Percentiles rank a stretch among this genome's conserved stretches.
These are phyloP conservation scores for Cisticola juncidis DNA, from an alignment of 2,113 vertebrate genomes.

Conservation along the genomic window DNA sequence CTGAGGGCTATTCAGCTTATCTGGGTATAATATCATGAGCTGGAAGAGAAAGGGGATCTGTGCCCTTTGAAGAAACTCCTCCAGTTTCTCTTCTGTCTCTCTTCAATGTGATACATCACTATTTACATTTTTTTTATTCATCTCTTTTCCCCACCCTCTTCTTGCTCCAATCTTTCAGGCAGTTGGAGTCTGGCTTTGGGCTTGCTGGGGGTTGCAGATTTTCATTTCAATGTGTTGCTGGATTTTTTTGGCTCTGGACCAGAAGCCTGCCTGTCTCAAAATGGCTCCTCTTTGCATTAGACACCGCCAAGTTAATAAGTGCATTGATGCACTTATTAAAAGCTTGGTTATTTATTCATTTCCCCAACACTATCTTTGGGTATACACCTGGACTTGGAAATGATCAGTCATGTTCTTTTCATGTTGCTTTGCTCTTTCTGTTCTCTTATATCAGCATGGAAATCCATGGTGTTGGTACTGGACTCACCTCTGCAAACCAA, in stretches of 20 bases:
- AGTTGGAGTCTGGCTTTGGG: background rate
- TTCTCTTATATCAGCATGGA: background rate
- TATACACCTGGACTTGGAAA: background rate
- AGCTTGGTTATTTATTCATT: constrained; percentile 21
- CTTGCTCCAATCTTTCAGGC: background rate
- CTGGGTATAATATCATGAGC: background rate
- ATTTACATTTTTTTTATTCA: background rate
- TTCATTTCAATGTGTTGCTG: background rate
- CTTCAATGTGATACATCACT: background rate
- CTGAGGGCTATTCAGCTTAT: background rate
- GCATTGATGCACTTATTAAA: background rate
- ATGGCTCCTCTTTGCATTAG: background rate
- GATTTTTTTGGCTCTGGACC: background rate
- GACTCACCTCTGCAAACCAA: background rate
- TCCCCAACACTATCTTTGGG: background rate
- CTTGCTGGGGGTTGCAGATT: background rate
- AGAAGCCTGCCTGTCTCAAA: background rate
- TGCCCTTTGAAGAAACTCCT: constrained; percentile 7
- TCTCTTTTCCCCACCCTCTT: background rate
- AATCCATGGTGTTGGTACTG: background rate
- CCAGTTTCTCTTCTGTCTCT: background rate
- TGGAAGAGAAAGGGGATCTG: background rate
- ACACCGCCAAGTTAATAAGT: background rate
- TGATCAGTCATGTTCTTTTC: background rate
- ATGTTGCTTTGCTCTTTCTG: background rate